Base-by-base conservation (phyloP, 2,888 invertebrate genomes). In the Macaria notata region DNA sequence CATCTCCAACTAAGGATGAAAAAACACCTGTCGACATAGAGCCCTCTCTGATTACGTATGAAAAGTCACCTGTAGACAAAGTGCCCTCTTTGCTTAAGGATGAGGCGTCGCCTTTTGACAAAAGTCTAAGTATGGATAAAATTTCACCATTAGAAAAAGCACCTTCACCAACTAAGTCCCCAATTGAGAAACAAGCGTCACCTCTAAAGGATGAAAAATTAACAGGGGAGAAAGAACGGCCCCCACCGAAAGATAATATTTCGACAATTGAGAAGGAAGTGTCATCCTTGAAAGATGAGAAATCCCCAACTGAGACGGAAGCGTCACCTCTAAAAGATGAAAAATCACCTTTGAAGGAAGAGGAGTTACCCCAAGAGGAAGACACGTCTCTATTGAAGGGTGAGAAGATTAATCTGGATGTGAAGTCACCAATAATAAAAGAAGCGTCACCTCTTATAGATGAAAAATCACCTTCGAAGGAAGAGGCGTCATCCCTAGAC, bases 21-120 rank as follows among this genome's bases (percentile, higher is more conserved):
- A 67, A 62, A 8, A 51, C 44, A 9, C 45, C 55, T 38, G 1
- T 38, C 1, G 5, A 38, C 38, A 38, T 2, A 38, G 38, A 38
- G 38, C 1, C 38, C 4, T 65, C 54, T 29, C 1, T 19, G 19
- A 19, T 19, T 19, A 19, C 1, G 19, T 1, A 19, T 19, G 19
- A 19, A 2, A 19, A 19, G 38, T 39, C 54, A 43, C 9, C 30
- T 9, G 9, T 4, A 33, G 33, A 46, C 8, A 46, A 46, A 3
- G 9, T 4, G 6, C 33, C 6, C 1, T 33, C n/a, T 9, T 19
- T 31, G 19, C 3, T 19, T 3, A 33, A 1, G 1, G 19, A 46
- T 38, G 4, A 38, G 8, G 29, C 36, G 4, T 3, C 1, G 9
- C 36, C 30, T 38, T 29, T 3, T 6, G 47, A 38, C 1, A 29